A percentile compares a stretch with the other conserved stretches of the same genome.
phyloP scores from a whole-genome alignment of 2,797 vertebrate genomes.

The Sebastiscus albofasciatus region DNA sequence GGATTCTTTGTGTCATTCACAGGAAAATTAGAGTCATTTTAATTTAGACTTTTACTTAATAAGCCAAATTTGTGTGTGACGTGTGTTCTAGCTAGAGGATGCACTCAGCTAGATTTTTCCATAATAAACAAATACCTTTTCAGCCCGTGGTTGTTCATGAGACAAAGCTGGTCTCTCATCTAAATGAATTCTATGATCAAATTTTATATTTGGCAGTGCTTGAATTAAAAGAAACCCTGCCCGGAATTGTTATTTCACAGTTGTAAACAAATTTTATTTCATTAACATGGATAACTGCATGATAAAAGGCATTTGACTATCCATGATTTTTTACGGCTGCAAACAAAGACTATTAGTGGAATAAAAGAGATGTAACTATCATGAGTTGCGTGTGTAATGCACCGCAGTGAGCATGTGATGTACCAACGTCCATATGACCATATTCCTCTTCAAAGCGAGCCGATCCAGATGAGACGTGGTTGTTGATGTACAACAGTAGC shows the following conservation, averaged over 20 bases:
- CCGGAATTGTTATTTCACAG: not conserved
- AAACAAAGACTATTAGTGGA: not conserved
- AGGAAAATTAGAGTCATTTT: not conserved
- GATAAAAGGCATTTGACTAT: not conserved
- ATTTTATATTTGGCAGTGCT: not conserved
- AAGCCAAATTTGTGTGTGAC: not conserved
- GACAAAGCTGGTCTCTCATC: not conserved
- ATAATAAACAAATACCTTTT: not conserved
- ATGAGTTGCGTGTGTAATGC: not conserved
- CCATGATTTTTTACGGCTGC: not conserved
- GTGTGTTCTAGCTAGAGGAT: not conserved
- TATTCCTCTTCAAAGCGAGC: not conserved
- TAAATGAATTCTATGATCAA: not conserved
- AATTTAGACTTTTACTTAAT: not conserved
- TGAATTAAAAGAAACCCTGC: no score
- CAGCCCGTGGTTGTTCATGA: not conserved
- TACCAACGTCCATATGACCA: not conserved
- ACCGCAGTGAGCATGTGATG: not conserved
- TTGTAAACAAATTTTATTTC: not conserved
- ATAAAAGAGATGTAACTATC: not conserved
- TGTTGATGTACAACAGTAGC: conserved; percentile 53
- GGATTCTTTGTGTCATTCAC: not conserved
- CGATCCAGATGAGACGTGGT: not conserved
- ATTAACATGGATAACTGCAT: not conserved
- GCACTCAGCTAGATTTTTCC: not conserved